Evolutionary conservation across 2,113 vertebrate species (phyloP).

Genomic region (Charina bottae): DNA sequence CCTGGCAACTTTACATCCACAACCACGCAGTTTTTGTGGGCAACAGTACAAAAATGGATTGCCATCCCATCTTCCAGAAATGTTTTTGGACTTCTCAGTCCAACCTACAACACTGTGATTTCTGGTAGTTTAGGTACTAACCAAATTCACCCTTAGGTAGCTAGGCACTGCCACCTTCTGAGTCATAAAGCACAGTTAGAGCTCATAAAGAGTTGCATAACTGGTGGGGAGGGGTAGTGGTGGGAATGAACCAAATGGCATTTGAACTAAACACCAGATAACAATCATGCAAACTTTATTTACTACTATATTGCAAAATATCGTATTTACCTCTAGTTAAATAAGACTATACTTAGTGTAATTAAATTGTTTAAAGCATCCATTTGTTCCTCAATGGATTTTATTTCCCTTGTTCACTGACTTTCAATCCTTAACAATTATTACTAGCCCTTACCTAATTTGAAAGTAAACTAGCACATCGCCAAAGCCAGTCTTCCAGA

Average conservation of each 20-base stretch:
- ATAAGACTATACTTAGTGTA: constrained; percentile 73
- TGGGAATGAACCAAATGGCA: neutral
- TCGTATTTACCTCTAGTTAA: constrained; percentile 71
- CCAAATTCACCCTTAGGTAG: neutral
- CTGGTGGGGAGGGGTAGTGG: neutral
- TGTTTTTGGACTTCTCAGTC: neutral
- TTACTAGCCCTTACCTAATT: constrained; percentile 57
- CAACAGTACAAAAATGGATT: neutral
- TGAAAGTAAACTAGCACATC: constrained; percentile 58
- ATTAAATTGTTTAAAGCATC: constrained; percentile 68
- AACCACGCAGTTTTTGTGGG: neutral
- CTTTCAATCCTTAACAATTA: constrained; percentile 65
- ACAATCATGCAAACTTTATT: constrained; percentile 67
- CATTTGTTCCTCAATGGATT: constrained; percentile 31
- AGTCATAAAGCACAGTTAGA: constrained; percentile 76
- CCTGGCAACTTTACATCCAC: neutral
- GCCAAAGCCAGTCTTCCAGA: constrained; percentile 53
- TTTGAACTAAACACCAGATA: constrained; percentile 71
- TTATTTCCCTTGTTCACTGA: constrained; percentile 55
- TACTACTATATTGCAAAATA: constrained; percentile 68
- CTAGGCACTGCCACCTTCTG: neutral
- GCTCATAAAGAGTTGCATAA: constrained; percentile 51
- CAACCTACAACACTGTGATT: neutral
- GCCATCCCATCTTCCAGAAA: neutral
- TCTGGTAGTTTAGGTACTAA: neutral